These are phyloP conservation scores for Lamellibrachia luymesi DNA, from an alignment of 1,140 invertebrate genomes.

Conservation along the genomic window DNA sequence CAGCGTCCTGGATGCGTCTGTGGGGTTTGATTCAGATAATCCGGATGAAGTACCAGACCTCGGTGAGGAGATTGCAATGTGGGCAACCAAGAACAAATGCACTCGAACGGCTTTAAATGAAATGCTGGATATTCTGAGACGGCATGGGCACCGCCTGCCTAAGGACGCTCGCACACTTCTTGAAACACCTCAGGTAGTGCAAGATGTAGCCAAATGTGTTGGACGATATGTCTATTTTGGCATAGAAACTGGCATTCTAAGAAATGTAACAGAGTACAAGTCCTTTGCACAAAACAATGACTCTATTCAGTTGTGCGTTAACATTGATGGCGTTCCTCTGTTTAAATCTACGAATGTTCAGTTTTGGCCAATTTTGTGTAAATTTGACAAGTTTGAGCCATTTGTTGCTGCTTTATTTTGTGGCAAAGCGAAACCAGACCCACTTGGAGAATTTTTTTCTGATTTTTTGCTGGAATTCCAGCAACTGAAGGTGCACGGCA, in stretches of 20 bases:
- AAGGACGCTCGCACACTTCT: not conserved
- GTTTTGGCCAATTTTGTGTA: constrained; percentile 15
- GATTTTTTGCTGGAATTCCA: constrained; percentile 4
- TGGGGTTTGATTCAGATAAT: too few species aligned
- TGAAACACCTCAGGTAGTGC: not conserved
- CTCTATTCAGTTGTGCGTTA: not conserved
- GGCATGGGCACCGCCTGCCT: not conserved
- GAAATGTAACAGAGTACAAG: not conserved
- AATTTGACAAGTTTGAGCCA: constrained; percentile 13
- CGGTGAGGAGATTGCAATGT: not conserved
- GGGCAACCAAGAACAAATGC: not conserved
- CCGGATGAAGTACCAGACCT: not conserved
- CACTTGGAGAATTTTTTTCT: not conserved
- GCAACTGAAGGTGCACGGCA: not conserved
- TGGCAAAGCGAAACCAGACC: constrained; percentile 15
- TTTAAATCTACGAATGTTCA: constrained; percentile 61
- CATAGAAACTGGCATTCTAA: not conserved
- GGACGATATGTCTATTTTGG: constrained; percentile 5
- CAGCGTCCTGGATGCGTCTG: too few species aligned
- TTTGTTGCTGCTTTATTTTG: constrained; percentile 14
- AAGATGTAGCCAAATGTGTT: not conserved
- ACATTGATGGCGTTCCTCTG: constrained; percentile 34
- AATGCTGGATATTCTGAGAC: constrained; percentile 1
- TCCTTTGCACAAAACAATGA: not conserved
- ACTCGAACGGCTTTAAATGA: not conserved